phyloP scores from a whole-genome alignment of 2,888 invertebrate species.

The Lypha dubia region DNA sequence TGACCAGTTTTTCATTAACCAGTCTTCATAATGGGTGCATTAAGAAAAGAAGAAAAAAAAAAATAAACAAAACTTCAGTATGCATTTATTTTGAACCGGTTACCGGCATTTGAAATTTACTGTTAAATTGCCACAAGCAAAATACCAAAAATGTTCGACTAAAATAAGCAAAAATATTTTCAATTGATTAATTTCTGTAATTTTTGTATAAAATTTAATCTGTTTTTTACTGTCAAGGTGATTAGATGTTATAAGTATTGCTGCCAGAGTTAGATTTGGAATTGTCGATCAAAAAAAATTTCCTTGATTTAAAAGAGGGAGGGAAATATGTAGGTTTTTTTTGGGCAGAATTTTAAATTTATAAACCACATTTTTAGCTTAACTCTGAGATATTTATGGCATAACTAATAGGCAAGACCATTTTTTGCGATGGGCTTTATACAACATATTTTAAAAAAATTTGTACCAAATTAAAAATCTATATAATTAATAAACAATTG shows the following conservation, averaged over 20 bases:
- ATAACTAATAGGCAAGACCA: no score
- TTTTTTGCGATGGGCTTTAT: no score
- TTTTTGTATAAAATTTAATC: conserved; percentile 41
- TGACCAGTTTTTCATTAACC: conserved; percentile 71
- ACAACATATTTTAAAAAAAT: no score
- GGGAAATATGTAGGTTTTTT: no score
- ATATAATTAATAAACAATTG: no score
- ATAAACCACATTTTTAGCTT: no score
- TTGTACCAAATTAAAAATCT: no score
- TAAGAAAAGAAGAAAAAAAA: conserved; percentile 45
- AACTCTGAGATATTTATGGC: no score
- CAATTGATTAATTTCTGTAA: conserved; percentile 52
- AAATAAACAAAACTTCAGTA: background rate
- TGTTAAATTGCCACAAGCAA: conserved; percentile 50
- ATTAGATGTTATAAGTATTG: conserved; percentile 6
- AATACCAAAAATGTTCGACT: background rate
- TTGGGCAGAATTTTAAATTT: no score
- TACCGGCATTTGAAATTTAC: conserved; percentile 65
- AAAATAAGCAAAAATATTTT: conserved; percentile 42
- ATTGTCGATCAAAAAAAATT: background rate
- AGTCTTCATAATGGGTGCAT: conserved; percentile 47
- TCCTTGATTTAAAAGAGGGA: background rate
- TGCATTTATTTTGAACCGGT: conserved; percentile 59
- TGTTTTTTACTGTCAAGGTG: conserved; percentile 69
- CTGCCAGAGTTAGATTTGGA: conserved; percentile 4